Evolutionary conservation across 2,113 vertebrate genomes (phyloP), one percentile per base, ranked within the genome.

Genomic region (Tauraco erythrolophus): DNA sequence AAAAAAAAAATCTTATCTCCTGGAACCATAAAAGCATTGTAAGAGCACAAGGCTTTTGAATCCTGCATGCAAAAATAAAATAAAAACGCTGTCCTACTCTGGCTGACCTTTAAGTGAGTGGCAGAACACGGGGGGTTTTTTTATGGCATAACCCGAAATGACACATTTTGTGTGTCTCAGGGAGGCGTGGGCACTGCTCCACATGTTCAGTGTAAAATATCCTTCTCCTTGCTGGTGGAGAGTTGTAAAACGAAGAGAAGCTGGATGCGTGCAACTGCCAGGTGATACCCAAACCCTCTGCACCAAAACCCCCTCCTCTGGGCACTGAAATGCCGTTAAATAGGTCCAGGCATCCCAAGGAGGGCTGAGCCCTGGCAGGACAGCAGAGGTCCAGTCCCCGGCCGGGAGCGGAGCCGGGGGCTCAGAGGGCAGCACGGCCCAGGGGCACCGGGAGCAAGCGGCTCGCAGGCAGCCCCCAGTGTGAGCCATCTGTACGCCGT

Each of bases 91-190:
- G 69, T 79, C 82, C 74, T 91, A 6, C 41, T 77, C 89, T 19
- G 72, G 51, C 14, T 95, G 96, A 96, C 91, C 95, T 96, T 97
- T 95, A 84, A 87, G 77, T 30, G 54, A 96, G 56, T 7, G 2
- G 76, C 68, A 87, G 81, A 96, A 90, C 41, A 31, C 9, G 53
- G 1, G 30, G 15, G 41, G 9, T 41, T 23, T 88, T 76, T 91
- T 77, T 72, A 83, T 28, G 54, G 76, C n/a, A 88, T 82, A 84
- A 89, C 84, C 79, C 51, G 58, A 51, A 91, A 74, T 17, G 50
- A 78, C 91, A 84, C 50, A 37, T 60, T 82, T 30, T 65, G 68
- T 50, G 31, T n/a, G 48, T 81, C 88, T 64, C 11, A 3, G 69
- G 62, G 37, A 94, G 45, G 70, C 0, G 6, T 43, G 84, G 85